Evolutionary conservation across 2,797 vertebrate genomes (phyloP).

Genomic region (Brotula barbata): DNA sequence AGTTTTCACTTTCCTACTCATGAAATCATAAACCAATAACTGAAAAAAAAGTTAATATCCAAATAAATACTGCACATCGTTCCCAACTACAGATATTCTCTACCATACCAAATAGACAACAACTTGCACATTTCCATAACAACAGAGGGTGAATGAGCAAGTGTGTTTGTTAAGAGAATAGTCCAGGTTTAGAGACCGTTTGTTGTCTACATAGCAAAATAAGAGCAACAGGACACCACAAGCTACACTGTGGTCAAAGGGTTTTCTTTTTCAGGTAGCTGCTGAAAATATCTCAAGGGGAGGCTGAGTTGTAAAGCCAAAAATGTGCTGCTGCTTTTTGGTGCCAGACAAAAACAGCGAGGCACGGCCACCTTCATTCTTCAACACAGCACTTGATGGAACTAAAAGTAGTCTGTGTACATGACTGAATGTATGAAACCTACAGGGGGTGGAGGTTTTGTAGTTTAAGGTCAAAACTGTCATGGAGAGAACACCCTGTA

Average conservation of each 20-base stretch:
- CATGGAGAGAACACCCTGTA: no score
- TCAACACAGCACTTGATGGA: constrained; percentile 19
- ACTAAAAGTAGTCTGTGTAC: constrained; percentile 13
- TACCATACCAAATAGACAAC: background rate
- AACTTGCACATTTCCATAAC: background rate
- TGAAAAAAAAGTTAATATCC: no score
- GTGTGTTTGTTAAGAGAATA: constrained; percentile 44
- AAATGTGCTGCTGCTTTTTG: constrained; percentile 66
- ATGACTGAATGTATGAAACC: constrained; percentile 10
- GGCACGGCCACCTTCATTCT: constrained; percentile 40
- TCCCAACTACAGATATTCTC: no score
- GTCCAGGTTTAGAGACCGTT: constrained; percentile 24
- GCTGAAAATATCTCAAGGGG: constrained; percentile 77
- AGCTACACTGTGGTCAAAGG: constrained; percentile 47
- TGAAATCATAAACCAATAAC: no score
- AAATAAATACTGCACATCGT: no score
- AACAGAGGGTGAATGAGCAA: background rate
- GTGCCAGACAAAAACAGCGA: constrained; percentile 58
- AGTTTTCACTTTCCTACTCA: no score
- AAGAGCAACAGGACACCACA: constrained; percentile 66
- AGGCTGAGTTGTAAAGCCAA: constrained; percentile 68
- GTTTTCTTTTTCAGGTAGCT: constrained; percentile 77
- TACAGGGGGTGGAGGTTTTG: constrained; percentile 7
- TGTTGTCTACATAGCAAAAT: constrained; percentile 55
- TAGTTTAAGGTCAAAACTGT: background rate